phyloP scores from a whole-genome alignment of 2,888 invertebrate species.

The Drosophila limbata region DNA sequence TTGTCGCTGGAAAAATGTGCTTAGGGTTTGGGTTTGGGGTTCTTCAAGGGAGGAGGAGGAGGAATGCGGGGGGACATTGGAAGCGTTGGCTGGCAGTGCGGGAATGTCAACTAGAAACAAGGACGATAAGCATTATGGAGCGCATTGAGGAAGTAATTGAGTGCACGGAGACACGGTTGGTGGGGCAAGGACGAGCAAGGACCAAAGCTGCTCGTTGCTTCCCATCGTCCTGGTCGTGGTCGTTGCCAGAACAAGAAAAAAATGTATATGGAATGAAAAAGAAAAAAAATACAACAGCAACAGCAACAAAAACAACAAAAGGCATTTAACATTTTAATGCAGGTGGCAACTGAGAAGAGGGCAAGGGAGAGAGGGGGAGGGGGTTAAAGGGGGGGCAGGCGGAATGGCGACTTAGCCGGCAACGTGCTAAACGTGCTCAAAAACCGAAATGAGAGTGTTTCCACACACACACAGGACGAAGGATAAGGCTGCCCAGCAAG shows the following conservation, averaged over 20 bases:
- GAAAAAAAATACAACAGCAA: constrained; percentile 40
- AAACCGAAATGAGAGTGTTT: constrained; percentile 80
- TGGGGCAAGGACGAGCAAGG: constrained; percentile 53
- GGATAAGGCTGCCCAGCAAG: constrained; percentile 67
- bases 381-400: constrained; percentile 13
- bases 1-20: constrained; percentile 82
- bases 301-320: constrained; percentile 50
- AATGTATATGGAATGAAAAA: constrained; percentile 25
- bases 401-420: constrained; percentile 46
- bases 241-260: constrained; percentile 26
- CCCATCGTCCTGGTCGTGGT: constrained; percentile 8
- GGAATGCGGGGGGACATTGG: constrained; percentile 47
- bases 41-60: not conserved
- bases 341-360: constrained; percentile 53
- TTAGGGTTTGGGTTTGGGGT: constrained; percentile 56
- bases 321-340: constrained; percentile 79
- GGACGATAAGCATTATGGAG: constrained; percentile 83
- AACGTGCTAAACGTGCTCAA: constrained; percentile 82
- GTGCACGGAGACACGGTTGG: constrained; percentile 75
- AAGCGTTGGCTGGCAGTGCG: constrained; percentile 69
- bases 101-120: constrained; percentile 83
- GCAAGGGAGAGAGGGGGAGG: constrained; percentile 17
- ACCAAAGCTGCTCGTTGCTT: constrained; percentile 44
- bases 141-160: constrained; percentile 83
- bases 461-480: constrained; percentile 41